Conservation (phyloP, 1,140 invertebrate genomes). For the Achatina immaculata region DNA sequence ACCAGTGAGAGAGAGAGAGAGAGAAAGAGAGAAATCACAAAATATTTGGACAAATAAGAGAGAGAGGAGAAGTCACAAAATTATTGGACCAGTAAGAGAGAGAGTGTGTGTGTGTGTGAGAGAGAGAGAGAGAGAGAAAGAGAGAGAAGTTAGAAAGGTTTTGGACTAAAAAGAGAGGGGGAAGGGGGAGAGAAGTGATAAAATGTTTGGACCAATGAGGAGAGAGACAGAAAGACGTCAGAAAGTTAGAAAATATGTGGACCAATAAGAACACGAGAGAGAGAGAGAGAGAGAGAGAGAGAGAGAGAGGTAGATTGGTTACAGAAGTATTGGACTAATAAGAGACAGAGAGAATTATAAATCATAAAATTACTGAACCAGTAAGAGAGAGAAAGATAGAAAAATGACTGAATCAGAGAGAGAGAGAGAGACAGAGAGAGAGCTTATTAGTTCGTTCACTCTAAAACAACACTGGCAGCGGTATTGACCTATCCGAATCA, state of each 20-base stretch:
- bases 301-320: not conserved
- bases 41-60: not conserved
- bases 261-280: conserved; percentile 5
- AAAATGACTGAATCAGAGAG: not conserved
- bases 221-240: not conserved
- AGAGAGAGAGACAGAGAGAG: conserved; percentile 54
- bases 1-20: not conserved
- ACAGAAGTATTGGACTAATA: not conserved
- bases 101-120: not conserved
- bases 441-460: too few relatives aligned
- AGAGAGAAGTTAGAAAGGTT: too few relatives aligned
- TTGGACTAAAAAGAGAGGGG: too few relatives aligned
- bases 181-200: conserved; percentile 13
- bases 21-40: not conserved
- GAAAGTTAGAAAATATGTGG: conserved; percentile 17
- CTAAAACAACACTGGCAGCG: too few relatives aligned
- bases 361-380: not conserved
- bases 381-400: conserved; percentile 3
- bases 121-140: not conserved
- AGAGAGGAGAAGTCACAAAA: not conserved
- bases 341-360: conserved; percentile 72
- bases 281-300: conserved; percentile 37
- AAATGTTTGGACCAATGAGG: conserved; percentile 11
- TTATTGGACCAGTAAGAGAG: not conserved
- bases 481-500: too few relatives aligned